Conservation (phyloP, 2,888 invertebrate species). For the Rotaria sp. region DNA sequence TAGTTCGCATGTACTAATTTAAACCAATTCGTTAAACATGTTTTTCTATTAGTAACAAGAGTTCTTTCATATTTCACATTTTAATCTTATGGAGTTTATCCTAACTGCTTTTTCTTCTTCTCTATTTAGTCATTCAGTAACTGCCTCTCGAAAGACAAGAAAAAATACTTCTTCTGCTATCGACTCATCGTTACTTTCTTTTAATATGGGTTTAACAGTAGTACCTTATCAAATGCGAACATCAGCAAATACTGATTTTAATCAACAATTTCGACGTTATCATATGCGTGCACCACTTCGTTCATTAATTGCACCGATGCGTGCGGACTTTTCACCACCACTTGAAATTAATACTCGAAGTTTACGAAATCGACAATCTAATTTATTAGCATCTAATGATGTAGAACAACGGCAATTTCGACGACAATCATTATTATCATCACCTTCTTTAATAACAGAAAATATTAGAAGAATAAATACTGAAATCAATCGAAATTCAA, state of each 20-base stretch:
- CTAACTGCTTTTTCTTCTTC: neutral
- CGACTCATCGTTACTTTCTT: neutral
- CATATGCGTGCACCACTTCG: constrained; percentile 20
- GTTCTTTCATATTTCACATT: no score
- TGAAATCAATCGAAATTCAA: no score
- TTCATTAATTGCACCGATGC: neutral
- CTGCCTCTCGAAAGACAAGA: neutral
- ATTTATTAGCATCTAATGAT: neutral
- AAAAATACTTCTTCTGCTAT: neutral
- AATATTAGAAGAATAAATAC: no score
- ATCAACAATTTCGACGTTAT: neutral
- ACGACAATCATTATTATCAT: no score
- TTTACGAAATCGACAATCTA: neutral
- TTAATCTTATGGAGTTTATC: no score
- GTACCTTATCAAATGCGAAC: neutral
- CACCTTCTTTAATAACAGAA: no score
- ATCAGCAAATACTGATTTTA: neutral
- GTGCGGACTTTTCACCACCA: neutral
- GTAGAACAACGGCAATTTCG: neutral
- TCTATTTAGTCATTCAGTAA: neutral
- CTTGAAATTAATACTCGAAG: neutral
- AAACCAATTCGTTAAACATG: no score
- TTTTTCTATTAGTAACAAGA: no score
- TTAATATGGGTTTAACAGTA: neutral
- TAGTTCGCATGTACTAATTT: no score